These are phyloP conservation scores for Neoseiulus cucumeris DNA, from an alignment of 1,140 invertebrate species.

Conservation along the genomic window DNA sequence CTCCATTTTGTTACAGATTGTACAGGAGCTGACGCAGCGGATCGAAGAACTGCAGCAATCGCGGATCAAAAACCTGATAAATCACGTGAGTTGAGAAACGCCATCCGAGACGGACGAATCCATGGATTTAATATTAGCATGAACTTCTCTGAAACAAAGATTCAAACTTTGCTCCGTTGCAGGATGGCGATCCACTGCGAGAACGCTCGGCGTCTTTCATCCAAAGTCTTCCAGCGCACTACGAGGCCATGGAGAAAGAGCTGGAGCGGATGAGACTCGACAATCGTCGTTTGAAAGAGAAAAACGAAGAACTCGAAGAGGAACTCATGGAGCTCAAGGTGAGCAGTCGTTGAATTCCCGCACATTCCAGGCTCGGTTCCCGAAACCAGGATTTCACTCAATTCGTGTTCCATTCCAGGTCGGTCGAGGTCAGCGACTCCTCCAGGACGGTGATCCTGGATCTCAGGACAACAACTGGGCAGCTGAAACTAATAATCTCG, in stretches of 20 bases:
- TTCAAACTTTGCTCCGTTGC: not conserved
- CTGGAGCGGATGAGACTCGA: not conserved
- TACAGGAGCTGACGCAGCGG: not conserved
- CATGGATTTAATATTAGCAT: too few species aligned
- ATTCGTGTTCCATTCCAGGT: not conserved
- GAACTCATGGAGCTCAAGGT: conserved; percentile 3
- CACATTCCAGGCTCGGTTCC: not conserved
- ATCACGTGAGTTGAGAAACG: too few species aligned
- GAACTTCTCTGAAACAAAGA: too few species aligned
- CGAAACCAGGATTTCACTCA: not conserved
- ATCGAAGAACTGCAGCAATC: not conserved
- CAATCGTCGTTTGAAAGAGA: conserved; percentile 3
- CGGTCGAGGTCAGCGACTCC: not conserved
- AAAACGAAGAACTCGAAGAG: conserved; percentile 2
- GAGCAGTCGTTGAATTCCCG: not conserved
- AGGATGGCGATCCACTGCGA: not conserved
- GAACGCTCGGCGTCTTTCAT: not conserved
- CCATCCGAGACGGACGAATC: too few species aligned
- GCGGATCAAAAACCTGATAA: not conserved
- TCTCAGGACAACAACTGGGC: conserved; percentile 9
- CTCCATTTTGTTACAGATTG: too few species aligned
- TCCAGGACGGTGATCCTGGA: not conserved
- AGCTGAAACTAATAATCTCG: not conserved
- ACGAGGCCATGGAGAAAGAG: conserved; percentile 4
- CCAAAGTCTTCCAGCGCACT: conserved; percentile 1